A percentile compares a stretch with the other conserved stretches of the same genome.
Conservation (phyloP, 1,140 invertebrate genomes). For the Drosophila nigromelanica region DNA sequence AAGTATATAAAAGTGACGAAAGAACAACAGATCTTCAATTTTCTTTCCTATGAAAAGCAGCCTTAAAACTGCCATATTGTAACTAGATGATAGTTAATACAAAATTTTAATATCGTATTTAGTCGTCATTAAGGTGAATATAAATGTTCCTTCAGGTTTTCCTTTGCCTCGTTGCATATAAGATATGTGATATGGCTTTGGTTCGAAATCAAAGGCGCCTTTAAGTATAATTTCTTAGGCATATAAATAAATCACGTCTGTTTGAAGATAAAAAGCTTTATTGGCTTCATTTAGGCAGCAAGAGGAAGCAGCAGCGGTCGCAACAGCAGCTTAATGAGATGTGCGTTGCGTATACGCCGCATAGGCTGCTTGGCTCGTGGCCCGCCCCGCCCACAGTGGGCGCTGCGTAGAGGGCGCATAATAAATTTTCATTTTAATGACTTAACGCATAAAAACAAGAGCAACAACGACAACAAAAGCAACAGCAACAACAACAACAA, state of each 20-base stretch:
- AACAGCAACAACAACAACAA: constrained; percentile 3
- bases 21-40: too few relatives aligned
- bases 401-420: constrained; percentile 57
- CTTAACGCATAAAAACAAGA: constrained; percentile 80
- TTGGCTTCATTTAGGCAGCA: constrained; percentile 74
- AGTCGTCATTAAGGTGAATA: background rate
- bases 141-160: background rate
- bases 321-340: constrained; percentile 70
- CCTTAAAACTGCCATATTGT: too few relatives aligned
- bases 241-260: constrained; percentile 78
- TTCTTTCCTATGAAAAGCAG: background rate
- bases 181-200: constrained; percentile 17
- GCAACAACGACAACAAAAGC: constrained; percentile 28
- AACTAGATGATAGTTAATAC: background rate
- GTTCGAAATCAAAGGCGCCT: constrained; percentile 66
- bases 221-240: constrained; percentile 60
- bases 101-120: background rate
- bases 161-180: background rate
- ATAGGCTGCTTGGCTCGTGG: constrained; percentile 28
- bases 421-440: constrained; percentile 83
- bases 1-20: too few relatives aligned
- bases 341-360: constrained; percentile 65
- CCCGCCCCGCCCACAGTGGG: constrained; percentile 14
- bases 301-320: constrained; percentile 15
- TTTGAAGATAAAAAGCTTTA: constrained; percentile 78